A percentile compares a stretch with the other conserved stretches of the same genome.
Conservation (phyloP, 2,113 vertebrate species). For the Serilophus lunatus region DNA sequence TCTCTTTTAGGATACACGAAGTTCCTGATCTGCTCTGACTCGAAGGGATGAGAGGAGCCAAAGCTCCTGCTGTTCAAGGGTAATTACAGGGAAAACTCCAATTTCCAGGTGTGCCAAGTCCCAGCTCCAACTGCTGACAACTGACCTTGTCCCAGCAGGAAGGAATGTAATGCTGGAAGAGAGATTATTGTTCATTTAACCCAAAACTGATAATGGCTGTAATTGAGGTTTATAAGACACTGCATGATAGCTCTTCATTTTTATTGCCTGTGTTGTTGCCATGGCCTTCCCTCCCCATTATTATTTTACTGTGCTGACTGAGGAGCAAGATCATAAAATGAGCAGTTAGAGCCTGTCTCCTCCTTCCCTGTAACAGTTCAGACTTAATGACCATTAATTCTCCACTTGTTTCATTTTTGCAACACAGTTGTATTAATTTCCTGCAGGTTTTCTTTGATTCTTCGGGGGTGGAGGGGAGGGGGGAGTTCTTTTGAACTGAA, state of each 20-base stretch:
- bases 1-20: neutral
- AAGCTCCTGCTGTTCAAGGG: neutral
- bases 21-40: neutral
- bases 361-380: neutral
- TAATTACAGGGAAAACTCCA: neutral
- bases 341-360: neutral
- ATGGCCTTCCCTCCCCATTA: neutral
- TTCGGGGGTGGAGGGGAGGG: neutral
- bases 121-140: neutral
- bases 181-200: neutral
- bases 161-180: neutral
- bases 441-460: neutral
- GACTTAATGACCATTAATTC: neutral
- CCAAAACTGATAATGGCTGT: neutral
- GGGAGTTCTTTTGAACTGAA: neutral
- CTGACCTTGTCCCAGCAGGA: neutral
- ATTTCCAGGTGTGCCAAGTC: neutral
- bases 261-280: neutral
- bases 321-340: neutral
- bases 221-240: neutral
- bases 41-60: neutral
- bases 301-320: neutral
- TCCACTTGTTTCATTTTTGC: neutral
- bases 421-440: neutral
- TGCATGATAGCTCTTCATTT: neutral